A percentile compares a stretch with the other conserved stretches of the same genome.
Conservation (phyloP, 2,113 vertebrate species). For the Elaphurus davidianus region DNA sequence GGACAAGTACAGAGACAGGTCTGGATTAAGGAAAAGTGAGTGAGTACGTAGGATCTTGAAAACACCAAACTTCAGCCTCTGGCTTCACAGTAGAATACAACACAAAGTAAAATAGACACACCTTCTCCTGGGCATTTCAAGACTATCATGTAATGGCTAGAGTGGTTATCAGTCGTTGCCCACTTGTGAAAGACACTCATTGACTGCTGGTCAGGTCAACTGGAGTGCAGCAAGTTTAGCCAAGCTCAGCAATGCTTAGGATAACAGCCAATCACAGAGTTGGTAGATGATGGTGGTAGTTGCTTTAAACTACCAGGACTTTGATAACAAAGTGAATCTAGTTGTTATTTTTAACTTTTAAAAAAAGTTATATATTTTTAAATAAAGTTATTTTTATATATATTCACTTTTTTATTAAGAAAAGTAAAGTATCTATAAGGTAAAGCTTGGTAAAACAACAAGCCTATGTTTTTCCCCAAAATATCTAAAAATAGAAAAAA, state of each 20-base stretch:
- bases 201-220: no score
- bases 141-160: background rate
- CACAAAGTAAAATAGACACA: background rate
- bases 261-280: background rate
- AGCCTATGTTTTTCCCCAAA: background rate
- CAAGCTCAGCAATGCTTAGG: background rate
- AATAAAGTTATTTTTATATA: background rate
- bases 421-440: background rate
- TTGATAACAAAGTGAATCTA: background rate
- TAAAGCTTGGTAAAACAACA: background rate
- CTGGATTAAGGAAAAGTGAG: background rate
- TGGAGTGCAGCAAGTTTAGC: background rate
- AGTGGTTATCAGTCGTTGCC: background rate
- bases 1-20: background rate
- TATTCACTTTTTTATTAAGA: background rate
- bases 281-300: background rate
- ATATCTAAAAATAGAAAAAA: background rate
- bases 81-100: background rate
- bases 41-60: background rate
- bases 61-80: background rate
- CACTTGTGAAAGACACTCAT: background rate
- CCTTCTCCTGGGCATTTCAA: background rate
- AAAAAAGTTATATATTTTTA: background rate
- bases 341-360: background rate
- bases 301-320: background rate